phyloP scores from a whole-genome alignment of 2,888 invertebrate genomes.

The Steinernema carpocapsae region DNA sequence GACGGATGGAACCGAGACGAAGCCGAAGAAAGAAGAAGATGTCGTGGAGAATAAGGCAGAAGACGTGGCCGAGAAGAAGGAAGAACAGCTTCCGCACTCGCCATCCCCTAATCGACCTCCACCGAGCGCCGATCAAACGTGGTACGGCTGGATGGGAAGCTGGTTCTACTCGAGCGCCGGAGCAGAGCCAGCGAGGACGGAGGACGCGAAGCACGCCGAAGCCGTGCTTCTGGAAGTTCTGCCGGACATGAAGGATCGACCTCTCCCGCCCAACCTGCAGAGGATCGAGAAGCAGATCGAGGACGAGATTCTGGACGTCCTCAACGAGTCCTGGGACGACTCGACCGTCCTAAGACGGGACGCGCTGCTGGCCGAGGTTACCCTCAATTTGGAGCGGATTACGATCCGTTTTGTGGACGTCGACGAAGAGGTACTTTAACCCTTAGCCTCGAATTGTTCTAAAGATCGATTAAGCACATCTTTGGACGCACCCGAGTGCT shows the following conservation, averaged over 20 bases:
- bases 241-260: constrained; percentile 41
- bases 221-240: constrained; percentile 45
- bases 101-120: not conserved
- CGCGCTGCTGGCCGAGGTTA: constrained; percentile 62
- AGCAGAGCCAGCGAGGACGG: not conserved
- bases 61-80: not conserved
- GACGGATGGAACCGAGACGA: not conserved
- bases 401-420: constrained; percentile 63
- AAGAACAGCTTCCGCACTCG: not conserved
- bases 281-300: constrained; percentile 56
- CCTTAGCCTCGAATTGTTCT: constrained; percentile 5
- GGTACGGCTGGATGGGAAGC: constrained; percentile 62
- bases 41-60: constrained; percentile 27
- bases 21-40: not conserved
- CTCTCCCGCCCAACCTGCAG: constrained; percentile 46
- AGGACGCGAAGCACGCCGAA: constrained; percentile 38
- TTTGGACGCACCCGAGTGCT: constrained; percentile 50
- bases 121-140: constrained; percentile 36
- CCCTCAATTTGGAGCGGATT: constrained; percentile 58
- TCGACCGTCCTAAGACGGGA: constrained; percentile 65
- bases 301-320: constrained; percentile 64
- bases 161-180: constrained; percentile 51
- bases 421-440: constrained; percentile 41
- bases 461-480: not conserved
- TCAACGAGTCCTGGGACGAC: constrained; percentile 68